Base-by-base conservation (phyloP, 53 echinoderm and acorn worm genomes). In the Paelopatides confundens region DNA sequence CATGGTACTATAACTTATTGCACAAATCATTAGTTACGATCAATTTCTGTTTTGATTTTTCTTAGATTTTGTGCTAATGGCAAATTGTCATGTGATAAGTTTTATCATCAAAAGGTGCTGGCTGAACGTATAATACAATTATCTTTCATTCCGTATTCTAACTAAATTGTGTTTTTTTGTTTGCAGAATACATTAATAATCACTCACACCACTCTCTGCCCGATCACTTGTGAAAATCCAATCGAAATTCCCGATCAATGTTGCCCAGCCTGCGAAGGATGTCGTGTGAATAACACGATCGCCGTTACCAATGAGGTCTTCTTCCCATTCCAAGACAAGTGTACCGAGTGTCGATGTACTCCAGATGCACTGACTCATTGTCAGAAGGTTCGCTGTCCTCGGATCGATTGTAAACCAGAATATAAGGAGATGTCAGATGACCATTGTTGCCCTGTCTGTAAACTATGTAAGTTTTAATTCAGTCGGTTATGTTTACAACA, bases 321-420 rank as follows among this genome's bases (percentile, higher is more conserved):
- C 62, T 90, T 92, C 65, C 98, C 98, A 26, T 63, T 87, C 35
- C 92, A 90, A 35, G 82, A 81, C 34, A 88, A 95, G 36, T 97
- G 98, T 62, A 93, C 95, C 85, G 93, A 97, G 81, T 97, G 98
- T 35, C 71, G 92, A 7, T 97, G 98, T 86, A 66, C 69, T 29
- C 23, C 63, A 33, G 89, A 90, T n/a, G 17, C 37, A 8, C 64
- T 92, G 32, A 77, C 77, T 10, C 77, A 89, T 17, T 97, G 98
- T 67, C 89, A 89, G 39, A 91, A 93, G 3, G 89, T 94, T 36
- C 88, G 93, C 17, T 97, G 98, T 51, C 90, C 94, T 18, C 88
- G 52, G 30, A 87, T 90, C 0, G 62, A 69, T 31, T 97, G 98
- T 51, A 83, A 63, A 66, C 87, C 95, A 63, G 98, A 97, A 83